A percentile compares a stretch with the other conserved stretches of the same genome.
These are phyloP conservation scores for Siniperca knerii DNA, from an alignment of 2,113 vertebrate genomes.

Conservation along the genomic window DNA sequence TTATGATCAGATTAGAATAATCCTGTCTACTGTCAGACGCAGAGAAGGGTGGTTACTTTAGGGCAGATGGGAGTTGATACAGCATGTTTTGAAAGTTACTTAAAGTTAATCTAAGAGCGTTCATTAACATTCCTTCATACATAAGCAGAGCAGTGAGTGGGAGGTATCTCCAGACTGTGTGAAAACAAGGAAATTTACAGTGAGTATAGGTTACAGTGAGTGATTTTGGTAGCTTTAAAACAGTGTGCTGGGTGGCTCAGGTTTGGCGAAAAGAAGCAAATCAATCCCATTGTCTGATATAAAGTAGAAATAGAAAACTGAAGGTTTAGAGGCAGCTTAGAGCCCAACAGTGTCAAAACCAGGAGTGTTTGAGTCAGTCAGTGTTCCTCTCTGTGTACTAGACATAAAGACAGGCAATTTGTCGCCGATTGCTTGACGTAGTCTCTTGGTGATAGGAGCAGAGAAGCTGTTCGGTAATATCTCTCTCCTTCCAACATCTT, in stretches of 20 bases:
- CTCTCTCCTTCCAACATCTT: conserved; percentile 56
- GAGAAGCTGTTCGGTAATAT: conserved; percentile 63
- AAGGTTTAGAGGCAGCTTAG: conserved; percentile 35
- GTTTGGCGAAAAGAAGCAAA: conserved; percentile 6
- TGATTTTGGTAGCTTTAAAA: background rate
- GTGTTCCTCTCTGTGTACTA: conserved; percentile 52
- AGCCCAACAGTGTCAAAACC: conserved; percentile 40
- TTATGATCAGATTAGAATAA: conserved; percentile 45
- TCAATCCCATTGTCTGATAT: conserved; percentile 26
- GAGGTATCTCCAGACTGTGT: conserved; percentile 24
- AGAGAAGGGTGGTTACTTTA: background rate
- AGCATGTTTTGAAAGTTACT: conserved; percentile 34
- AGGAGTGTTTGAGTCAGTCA: conserved; percentile 37
- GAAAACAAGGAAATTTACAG: conserved; percentile 20
- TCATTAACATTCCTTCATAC: conserved; percentile 12
- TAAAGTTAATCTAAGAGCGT: conserved; percentile 36
- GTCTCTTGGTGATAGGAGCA: conserved; percentile 61
- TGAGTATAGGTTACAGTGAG: background rate
- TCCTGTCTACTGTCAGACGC: conserved; percentile 7
- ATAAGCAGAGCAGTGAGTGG: conserved; percentile 11
- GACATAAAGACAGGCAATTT: conserved; percentile 65
- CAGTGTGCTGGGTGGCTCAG: background rate
- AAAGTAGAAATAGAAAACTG: conserved; percentile 11
- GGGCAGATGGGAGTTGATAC: conserved; percentile 33
- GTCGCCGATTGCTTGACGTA: conserved; percentile 52